Conservation (phyloP, 2,113 vertebrate genomes). For the Tiliqua scincoides region DNA sequence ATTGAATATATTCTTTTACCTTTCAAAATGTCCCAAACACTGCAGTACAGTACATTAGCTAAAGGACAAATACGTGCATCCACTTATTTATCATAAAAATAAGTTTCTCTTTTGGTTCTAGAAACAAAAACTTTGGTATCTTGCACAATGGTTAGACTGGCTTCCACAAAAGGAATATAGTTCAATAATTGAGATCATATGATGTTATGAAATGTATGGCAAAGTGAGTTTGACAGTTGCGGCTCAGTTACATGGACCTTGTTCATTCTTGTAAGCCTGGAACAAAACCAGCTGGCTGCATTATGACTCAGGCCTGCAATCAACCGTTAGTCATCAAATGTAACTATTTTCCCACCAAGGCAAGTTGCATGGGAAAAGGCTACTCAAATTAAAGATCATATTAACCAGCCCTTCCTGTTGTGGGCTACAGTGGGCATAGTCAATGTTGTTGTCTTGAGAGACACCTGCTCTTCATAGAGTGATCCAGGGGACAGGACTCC, state of each 20-base stretch:
- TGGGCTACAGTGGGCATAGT: background rate
- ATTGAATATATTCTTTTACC: conserved; percentile 36
- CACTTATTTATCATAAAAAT: conserved; percentile 49
- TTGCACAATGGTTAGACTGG: conserved; percentile 28
- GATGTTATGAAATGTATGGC: conserved; percentile 15
- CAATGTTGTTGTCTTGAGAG: background rate
- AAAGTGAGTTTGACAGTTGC: conserved; percentile 23
- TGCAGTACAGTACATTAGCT: conserved; percentile 27
- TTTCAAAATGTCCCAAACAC: background rate
- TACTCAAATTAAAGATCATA: background rate
- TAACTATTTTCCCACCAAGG: background rate
- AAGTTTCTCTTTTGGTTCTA: conserved; percentile 15
- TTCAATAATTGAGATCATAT: conserved; percentile 17
- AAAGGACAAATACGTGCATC: conserved; percentile 50
- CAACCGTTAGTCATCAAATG: background rate
- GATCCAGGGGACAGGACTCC: background rate
- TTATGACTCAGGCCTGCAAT: conserved; percentile 1
- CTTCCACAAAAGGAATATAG: background rate
- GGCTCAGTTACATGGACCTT: conserved; percentile 33
- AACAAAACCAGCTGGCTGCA: conserved; percentile 28
- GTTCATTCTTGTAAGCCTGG: conserved; percentile 30
- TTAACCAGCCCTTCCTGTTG: background rate
- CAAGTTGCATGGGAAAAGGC: background rate
- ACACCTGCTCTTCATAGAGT: background rate
- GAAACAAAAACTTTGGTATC: conserved; percentile 11